Evolutionary conservation across 2,113 vertebrate species (phyloP).

Genomic region (Stercorarius parasiticus): DNA sequence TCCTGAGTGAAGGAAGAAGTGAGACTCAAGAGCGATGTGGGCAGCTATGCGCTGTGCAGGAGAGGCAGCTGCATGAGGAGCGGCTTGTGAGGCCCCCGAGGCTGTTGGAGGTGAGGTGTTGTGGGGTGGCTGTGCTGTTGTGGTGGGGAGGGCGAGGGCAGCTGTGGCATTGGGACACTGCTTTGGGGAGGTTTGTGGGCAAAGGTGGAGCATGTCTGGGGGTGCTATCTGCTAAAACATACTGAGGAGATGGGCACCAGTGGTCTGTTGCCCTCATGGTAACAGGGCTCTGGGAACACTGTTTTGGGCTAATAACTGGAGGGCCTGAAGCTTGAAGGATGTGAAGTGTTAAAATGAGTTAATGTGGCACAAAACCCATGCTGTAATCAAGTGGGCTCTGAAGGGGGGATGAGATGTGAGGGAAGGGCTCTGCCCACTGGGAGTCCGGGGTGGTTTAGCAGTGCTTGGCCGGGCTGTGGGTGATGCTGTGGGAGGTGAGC

Average conservation of each 20-base stretch:
- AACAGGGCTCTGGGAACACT: neutral
- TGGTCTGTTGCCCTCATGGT: rapidly evolving
- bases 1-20: neutral
- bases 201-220: rapidly evolving
- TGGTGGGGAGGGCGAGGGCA: neutral
- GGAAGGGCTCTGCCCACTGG: neutral
- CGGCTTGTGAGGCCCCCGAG: rapidly evolving
- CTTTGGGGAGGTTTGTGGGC: neutral
- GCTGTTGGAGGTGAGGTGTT: rapidly evolving
- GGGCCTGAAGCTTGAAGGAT: neutral
- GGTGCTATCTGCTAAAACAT: rapidly evolving
- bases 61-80: rapidly evolving
- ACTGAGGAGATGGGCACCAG: neutral
- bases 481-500: rapidly evolving
- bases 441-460: rapidly evolving
- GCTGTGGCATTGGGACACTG: rapidly evolving
- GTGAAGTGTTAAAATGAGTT: neutral
- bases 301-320: neutral
- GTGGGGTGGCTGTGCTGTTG: rapidly evolving
- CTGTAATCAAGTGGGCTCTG: neutral
- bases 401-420: neutral
- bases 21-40: rapidly evolving
- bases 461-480: neutral
- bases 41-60: rapidly evolving
- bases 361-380: rapidly evolving